Evolutionary conservation across 1,140 invertebrate genomes (phyloP).

Genomic region (Yoshiicerus persimilis): DNA sequence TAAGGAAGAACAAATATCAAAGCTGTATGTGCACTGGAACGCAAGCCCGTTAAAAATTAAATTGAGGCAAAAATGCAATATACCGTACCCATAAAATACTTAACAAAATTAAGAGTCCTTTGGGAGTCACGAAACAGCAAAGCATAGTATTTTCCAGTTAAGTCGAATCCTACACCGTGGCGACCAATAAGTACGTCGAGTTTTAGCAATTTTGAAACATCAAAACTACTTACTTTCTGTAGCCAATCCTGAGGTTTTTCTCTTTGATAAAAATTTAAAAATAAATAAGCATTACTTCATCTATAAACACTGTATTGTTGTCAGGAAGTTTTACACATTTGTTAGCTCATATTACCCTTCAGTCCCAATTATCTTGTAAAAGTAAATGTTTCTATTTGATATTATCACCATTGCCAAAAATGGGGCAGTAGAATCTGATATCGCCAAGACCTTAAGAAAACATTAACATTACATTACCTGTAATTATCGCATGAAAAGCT

Average conservation of each 20-base stretch:
- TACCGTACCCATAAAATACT: conserved; percentile 39
- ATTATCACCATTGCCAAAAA: conserved; percentile 36
- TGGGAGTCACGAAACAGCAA: conserved; percentile 42
- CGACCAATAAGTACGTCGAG: conserved; percentile 48
- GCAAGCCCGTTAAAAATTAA: background rate
- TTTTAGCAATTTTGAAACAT: conserved; percentile 29
- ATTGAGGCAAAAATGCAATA: background rate
- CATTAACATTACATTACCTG: background rate
- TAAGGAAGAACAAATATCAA: background rate
- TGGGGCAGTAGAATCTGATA: background rate
- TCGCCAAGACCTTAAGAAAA: conserved; percentile 21
- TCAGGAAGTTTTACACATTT: background rate
- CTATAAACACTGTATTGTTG: background rate
- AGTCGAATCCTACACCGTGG: conserved; percentile 45
- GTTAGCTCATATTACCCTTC: conserved; percentile 36
- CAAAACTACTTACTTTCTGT: conserved; percentile 29
- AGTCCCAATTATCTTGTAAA: conserved; percentile 40
- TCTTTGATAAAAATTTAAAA: conserved; percentile 24
- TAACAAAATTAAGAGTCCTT: conserved; percentile 41
- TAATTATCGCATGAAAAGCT: background rate
- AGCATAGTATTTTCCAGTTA: conserved; percentile 42
- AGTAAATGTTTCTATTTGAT: conserved; percentile 43
- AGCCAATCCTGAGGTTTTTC: conserved; percentile 45
- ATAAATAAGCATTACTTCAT: background rate
- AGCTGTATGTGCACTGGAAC: background rate